Percentiles rank a stretch among this genome's conserved stretches.
phyloP scores from a whole-genome alignment of 92 coral and sea anemone species.

The Porites rus region DNA sequence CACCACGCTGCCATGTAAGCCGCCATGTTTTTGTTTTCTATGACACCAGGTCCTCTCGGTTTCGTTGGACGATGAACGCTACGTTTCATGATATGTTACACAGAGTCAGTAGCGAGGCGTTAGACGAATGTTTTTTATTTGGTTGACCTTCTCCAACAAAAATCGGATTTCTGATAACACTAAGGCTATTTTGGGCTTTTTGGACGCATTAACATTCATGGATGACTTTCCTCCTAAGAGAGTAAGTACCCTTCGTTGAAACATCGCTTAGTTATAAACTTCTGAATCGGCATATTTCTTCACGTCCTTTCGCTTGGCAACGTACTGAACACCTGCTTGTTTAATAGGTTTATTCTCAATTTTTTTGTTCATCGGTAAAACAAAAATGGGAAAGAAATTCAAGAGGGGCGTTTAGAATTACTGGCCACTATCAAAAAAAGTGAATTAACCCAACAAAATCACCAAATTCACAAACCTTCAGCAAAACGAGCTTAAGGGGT shows the following conservation, averaged over 20 bases:
- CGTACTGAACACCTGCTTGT: neutral
- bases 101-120: neutral
- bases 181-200: neutral
- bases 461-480: no score
- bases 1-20: conserved; percentile 63
- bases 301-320: conserved; percentile 8
- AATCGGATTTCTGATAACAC: conserved; percentile 11
- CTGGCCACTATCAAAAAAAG: no score
- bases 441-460: no score
- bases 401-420: no score
- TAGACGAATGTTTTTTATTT: neutral
- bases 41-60: conserved; percentile 16
- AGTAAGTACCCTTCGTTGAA: conserved; percentile 54
- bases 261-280: neutral
- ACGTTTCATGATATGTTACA: conserved; percentile 15
- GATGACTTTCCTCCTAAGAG: conserved; percentile 86
- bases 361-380: no score
- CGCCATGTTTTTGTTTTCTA: conserved; percentile 63
- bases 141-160: neutral
- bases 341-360: no score
- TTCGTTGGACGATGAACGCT: neutral
- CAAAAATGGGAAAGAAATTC: no score
- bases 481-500: no score
- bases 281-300: no score
- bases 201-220: conserved; percentile 50